Conservation (phyloP, 2,797 vertebrate genomes). For the Pseudopleuronectes americanus region DNA sequence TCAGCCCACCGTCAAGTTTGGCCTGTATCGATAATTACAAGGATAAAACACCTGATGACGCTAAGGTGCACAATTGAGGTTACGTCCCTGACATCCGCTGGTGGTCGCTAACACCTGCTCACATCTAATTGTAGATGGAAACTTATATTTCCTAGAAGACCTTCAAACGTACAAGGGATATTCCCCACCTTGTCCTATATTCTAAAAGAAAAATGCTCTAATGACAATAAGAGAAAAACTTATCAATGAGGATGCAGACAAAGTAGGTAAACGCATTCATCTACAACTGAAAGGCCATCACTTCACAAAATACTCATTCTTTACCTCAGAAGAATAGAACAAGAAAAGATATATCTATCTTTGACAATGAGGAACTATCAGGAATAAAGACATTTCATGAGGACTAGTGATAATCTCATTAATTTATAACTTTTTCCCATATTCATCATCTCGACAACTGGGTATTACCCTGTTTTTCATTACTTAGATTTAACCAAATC, state of each 20-base stretch:
- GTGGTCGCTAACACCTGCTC: no score
- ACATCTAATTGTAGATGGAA: no score
- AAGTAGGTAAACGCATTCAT: neutral
- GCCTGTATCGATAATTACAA: no score
- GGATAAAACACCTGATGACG: no score
- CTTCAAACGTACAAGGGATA: no score
- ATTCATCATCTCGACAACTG: slow-evolving; percentile 28
- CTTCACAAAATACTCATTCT: neutral
- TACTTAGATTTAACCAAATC: slow-evolving; percentile 65
- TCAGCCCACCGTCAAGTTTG: no score
- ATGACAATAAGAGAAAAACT: neutral
- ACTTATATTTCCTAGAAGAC: no score
- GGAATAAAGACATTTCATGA: slow-evolving; percentile 22
- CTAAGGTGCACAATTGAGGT: no score
- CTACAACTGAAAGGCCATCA: neutral
- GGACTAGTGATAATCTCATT: slow-evolving; percentile 20
- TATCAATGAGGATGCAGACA: neutral
- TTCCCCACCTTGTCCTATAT: no score
- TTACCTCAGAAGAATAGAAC: neutral
- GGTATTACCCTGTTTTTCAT: slow-evolving; percentile 63
- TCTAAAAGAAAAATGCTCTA: no score
- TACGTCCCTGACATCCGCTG: no score
- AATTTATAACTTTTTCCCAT: slow-evolving; percentile 28
- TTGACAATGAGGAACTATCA: slow-evolving; percentile 1
- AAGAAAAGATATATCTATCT: neutral